These are phyloP conservation scores for Urocynchramus pylzowi DNA, from an alignment of 2,113 vertebrate genomes.

Conservation along the genomic window DNA sequence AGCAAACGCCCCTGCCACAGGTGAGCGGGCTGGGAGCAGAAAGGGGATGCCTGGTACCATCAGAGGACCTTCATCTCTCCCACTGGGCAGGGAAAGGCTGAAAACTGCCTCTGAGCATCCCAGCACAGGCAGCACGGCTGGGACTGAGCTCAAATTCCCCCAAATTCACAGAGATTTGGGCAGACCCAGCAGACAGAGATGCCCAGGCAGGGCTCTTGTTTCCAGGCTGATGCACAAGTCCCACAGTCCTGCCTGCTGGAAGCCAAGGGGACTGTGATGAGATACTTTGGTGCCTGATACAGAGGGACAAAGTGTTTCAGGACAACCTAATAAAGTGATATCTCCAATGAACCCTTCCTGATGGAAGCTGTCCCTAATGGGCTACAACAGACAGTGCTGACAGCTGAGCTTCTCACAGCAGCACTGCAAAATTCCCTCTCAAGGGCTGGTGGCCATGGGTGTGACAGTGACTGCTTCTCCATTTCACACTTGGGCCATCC, in stretches of 20 bases:
- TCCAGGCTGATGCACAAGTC: rapidly evolving
- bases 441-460: background rate
- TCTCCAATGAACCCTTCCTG: background rate
- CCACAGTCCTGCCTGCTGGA: background rate
- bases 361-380: background rate
- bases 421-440: rapidly evolving
- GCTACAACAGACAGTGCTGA: rapidly evolving
- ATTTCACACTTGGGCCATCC: background rate
- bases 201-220: background rate
- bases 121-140: rapidly evolving
- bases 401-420: rapidly evolving
- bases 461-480: background rate
- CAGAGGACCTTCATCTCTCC: background rate
- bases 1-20: background rate
- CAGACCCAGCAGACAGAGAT: rapidly evolving
- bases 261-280: background rate
- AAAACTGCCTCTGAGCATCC: background rate
- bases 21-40: background rate
- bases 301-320: background rate
- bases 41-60: background rate
- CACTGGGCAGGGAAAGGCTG: background rate
- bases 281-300: background rate
- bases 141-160: background rate
- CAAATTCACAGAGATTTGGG: background rate
- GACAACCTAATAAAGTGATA: background rate